Percentiles rank a stretch among this genome's conserved stretches.
These are phyloP conservation scores for Acronicta aceris DNA, from an alignment of 2,888 invertebrate species.

Conservation along the genomic window DNA sequence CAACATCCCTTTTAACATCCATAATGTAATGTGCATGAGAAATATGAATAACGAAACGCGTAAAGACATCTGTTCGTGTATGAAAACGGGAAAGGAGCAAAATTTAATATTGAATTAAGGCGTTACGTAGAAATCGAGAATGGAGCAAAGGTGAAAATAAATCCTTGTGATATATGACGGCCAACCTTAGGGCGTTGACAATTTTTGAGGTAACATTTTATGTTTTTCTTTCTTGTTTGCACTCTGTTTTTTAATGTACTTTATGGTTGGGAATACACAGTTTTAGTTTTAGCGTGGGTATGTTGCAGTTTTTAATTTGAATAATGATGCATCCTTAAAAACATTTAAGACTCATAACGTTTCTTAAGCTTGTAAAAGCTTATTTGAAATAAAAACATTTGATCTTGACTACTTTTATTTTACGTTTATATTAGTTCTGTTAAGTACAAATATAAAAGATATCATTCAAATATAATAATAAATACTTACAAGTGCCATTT, in stretches of 20 bases:
- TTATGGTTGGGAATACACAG: conserved; percentile 33
- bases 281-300: conserved; percentile 3
- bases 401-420: no score
- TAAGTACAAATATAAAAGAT: neutral
- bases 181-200: conserved; percentile 81
- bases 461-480: no score
- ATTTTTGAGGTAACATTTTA: conserved; percentile 83
- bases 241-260: conserved; percentile 52
- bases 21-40: conserved; percentile 74
- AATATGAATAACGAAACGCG: conserved; percentile 86
- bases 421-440: no score
- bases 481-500: no score
- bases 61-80: conserved; percentile 82
- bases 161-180: conserved; percentile 85
- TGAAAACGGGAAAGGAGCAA: conserved; percentile 77
- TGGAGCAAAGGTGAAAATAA: conserved; percentile 84
- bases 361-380: no score
- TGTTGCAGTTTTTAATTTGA: conserved; percentile 16
- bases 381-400: no score
- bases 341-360: no score
- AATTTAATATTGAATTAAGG: conserved; percentile 89
- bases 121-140: conserved; percentile 86
- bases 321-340: no score
- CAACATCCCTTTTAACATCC: conserved; percentile 54
- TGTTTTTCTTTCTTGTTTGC: conserved; percentile 61